Evolutionary conservation across 2,888 invertebrate species (phyloP).

Genomic region (Coenonympha arcania): DNA sequence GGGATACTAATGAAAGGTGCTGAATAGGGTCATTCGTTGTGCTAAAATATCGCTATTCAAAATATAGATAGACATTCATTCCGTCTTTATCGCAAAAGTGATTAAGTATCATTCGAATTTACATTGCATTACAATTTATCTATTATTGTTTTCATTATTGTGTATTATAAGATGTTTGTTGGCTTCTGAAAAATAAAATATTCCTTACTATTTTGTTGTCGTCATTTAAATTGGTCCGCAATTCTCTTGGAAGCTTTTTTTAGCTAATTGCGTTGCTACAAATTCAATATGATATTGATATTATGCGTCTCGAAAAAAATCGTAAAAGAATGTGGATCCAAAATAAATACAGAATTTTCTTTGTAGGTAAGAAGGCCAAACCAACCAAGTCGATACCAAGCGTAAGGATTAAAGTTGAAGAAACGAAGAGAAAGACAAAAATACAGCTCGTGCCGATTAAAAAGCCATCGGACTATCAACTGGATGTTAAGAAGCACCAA

Average conservation of each 20-base stretch:
- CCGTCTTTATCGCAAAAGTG: too few species aligned
- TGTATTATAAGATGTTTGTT: slow-evolving; percentile 2
- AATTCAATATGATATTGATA: too few species aligned
- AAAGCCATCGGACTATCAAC: slow-evolving; percentile 20
- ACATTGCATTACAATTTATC: too few species aligned
- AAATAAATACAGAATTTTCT: slow-evolving; percentile 23
- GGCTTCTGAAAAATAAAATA: slow-evolving; percentile 6
- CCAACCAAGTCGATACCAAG: slow-evolving; percentile 5
- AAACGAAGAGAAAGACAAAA: slow-evolving; percentile 10
- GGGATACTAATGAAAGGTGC: too few species aligned
- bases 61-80: too few species aligned
- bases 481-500: slow-evolving; percentile 29
- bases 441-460: slow-evolving; percentile 16
- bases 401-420: slow-evolving; percentile 12
- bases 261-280: too few species aligned
- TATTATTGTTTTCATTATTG: not conserved
- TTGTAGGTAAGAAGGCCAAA: slow-evolving; percentile 28
- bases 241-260: too few species aligned
- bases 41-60: too few species aligned
- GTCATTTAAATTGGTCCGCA: not conserved
- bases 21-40: too few species aligned
- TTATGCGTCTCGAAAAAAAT: too few species aligned
- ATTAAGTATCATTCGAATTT: too few species aligned
- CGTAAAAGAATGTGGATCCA: not conserved
- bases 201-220: not conserved